These are phyloP conservation scores for Pteruthius melanotis DNA, from an alignment of 2,113 vertebrate species.

Conservation along the genomic window DNA sequence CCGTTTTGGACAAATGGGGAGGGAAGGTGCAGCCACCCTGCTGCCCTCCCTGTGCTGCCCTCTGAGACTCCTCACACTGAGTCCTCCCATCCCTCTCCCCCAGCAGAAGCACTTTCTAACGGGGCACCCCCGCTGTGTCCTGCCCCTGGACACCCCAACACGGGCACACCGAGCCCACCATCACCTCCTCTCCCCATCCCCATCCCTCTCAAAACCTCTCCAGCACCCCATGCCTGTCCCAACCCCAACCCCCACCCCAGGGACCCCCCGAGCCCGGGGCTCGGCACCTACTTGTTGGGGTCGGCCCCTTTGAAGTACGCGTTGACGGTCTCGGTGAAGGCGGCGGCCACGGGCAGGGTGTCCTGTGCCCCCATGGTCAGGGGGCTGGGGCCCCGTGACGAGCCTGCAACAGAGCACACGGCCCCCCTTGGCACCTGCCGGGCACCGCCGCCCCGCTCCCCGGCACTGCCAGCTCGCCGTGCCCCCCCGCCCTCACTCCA, in stretches of 20 bases:
- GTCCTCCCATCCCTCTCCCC: background rate
- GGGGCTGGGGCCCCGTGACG: constrained; percentile 93
- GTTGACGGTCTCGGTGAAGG: constrained; percentile 97
- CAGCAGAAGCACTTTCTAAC: background rate
- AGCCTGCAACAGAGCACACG: constrained; percentile 77
- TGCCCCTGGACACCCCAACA: background rate
- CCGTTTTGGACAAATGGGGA: rapidly evolving
- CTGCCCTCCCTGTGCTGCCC: background rate
- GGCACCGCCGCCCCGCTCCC: rapidly evolving
- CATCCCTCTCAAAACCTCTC: background rate
- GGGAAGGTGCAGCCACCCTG: background rate
- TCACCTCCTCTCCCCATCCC: background rate
- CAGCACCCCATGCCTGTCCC: background rate
- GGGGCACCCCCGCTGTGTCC: background rate
- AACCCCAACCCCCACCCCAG: rapidly evolving
- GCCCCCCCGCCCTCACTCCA: background rate
- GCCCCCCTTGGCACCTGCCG: background rate
- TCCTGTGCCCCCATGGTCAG: constrained; percentile 98
- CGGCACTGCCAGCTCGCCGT: rapidly evolving
- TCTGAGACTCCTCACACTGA: background rate
- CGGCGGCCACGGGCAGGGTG: constrained; percentile 93
- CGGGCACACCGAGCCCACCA: background rate
- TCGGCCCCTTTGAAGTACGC: constrained; percentile 98
- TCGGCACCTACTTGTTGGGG: constrained; percentile 86
- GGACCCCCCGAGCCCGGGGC: rapidly evolving